Evolutionary conservation across 2,888 invertebrate species (phyloP).

Genomic region (Rhimphoctona megacephalus): DNA sequence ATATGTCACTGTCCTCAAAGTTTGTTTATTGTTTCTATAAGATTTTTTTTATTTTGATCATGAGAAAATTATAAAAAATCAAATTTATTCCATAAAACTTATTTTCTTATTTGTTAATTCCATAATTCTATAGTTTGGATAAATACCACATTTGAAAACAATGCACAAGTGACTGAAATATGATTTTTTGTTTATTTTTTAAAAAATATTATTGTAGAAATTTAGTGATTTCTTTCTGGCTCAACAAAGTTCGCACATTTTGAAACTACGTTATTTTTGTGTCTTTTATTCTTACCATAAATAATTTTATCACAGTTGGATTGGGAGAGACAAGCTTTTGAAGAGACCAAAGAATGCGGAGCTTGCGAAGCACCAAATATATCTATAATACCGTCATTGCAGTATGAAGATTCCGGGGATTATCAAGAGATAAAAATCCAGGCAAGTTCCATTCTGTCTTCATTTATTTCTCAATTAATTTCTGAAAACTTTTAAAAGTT

Average conservation of each 20-base stretch:
- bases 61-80: neutral
- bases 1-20: conserved; percentile 88
- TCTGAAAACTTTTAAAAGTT: too few species aligned
- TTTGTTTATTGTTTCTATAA: conserved; percentile 73
- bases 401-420: conserved; percentile 90
- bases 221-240: neutral
- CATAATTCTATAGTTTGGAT: too few species aligned
- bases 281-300: neutral
- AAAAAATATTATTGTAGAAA: neutral
- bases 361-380: conserved; percentile 77
- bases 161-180: neutral
- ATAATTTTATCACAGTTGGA: conserved; percentile 74
- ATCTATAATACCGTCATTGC: conserved; percentile 86
- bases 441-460: conserved; percentile 82
- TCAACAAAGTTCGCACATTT: neutral
- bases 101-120: too few species aligned
- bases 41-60: neutral
- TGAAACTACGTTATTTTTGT: neutral
- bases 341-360: conserved; percentile 78
- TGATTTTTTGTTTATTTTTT: neutral
- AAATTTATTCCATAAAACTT: too few species aligned
- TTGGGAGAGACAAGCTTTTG: conserved; percentile 81
- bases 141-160: too few species aligned
- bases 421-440: conserved; percentile 95
- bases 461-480: neutral